These are phyloP conservation scores for Frankliniella fusca DNA, from an alignment of 2,888 invertebrate genomes.

Conservation along the genomic window DNA sequence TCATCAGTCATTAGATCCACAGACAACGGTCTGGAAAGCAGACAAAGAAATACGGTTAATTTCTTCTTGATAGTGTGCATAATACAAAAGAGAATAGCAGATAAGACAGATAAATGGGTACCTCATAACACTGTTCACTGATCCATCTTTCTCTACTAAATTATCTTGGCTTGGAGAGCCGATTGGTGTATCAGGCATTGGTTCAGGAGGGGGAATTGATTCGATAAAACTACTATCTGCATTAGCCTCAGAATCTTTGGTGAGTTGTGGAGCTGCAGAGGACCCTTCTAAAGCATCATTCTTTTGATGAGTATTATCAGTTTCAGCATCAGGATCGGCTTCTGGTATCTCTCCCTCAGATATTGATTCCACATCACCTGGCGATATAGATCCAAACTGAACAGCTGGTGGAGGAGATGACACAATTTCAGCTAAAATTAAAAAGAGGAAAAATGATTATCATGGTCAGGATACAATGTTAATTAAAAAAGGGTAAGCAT, in stretches of 20 bases:
- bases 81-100: too few species aligned
- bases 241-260: not conserved
- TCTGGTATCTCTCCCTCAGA: slow-evolving; percentile 49
- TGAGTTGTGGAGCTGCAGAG: not conserved
- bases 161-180: not conserved
- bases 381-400: slow-evolving; percentile 38
- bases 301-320: not conserved
- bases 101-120: not conserved
- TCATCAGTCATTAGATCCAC: slow-evolving; percentile 29
- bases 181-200: not conserved
- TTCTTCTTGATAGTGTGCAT: too few species aligned
- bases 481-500: not conserved
- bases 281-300: not conserved
- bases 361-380: slow-evolving; percentile 47
- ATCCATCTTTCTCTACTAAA: not conserved
- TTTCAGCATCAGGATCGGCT: slow-evolving; percentile 37
- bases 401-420: slow-evolving; percentile 35
- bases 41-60: not conserved
- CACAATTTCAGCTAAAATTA: not conserved
- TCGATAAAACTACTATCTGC: not conserved
- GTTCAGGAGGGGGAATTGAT: not conserved
- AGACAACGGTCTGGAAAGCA: not conserved
- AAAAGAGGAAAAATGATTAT: too few species aligned
- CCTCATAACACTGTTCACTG: not conserved
- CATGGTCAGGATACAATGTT: not conserved